Conservation (phyloP, 2,797 vertebrate species). For the Holocentrus rufus region DNA sequence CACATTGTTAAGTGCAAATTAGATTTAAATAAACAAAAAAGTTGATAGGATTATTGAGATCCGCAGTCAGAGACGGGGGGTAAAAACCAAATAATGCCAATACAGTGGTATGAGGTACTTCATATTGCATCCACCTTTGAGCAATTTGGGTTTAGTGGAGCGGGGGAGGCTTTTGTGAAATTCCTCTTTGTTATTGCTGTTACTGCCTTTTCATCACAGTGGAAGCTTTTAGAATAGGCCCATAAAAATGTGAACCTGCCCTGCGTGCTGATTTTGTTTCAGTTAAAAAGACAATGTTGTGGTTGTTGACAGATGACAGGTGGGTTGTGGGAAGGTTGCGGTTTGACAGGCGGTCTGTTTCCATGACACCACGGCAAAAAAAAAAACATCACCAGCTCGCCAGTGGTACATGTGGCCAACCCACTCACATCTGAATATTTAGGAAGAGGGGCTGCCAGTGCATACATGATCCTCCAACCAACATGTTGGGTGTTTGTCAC, state of each 20-base stretch:
- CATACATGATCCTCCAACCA: neutral
- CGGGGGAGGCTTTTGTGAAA: slow-evolving; percentile 19
- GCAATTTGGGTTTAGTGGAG: slow-evolving; percentile 5
- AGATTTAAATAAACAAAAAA: neutral
- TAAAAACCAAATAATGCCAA: too few relatives aligned
- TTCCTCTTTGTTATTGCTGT: slow-evolving; percentile 34
- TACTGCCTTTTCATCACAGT: slow-evolving; percentile 15
- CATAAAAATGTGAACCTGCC: neutral
- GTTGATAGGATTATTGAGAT: neutral
- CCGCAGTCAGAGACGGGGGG: too few relatives aligned
- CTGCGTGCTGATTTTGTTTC: neutral
- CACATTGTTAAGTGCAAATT: neutral
- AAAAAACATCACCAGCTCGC: slow-evolving; percentile 38
- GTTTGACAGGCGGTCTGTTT: slow-evolving; percentile 56
- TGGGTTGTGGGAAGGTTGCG: slow-evolving; percentile 46
- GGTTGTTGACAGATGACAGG: slow-evolving; percentile 52
- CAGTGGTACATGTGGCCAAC: neutral
- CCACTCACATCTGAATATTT: slow-evolving; percentile 1
- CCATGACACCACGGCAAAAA: slow-evolving; percentile 39
- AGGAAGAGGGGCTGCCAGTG: neutral
- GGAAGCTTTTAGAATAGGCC: neutral
- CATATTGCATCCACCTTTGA: neutral
- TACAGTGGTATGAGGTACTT: neutral
- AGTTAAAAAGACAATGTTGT: neutral
- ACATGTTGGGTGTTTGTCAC: too few relatives aligned